Base-by-base conservation (phyloP, 2,113 vertebrate species). In the Aspiorhynchus laticeps region DNA sequence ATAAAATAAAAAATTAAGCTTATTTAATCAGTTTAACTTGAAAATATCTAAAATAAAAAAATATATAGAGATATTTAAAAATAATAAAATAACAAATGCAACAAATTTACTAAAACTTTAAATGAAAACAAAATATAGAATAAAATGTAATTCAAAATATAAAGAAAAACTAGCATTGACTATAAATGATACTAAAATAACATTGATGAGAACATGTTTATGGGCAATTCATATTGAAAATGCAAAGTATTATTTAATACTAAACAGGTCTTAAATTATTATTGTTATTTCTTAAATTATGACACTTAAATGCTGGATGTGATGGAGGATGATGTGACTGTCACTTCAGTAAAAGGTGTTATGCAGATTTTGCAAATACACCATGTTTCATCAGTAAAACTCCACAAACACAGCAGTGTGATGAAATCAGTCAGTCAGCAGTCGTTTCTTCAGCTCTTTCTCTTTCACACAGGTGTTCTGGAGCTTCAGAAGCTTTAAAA, bases 381-480 rank as follows among this genome's bases (percentile, higher is more conserved):
- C 0, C 11, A 63, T 65, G 59, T 12, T 14, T 46, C 43, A 61
- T 1, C 24, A 12, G 24, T 63, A 28, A 65, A 65, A 65, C 61
- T 59, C 56, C 56, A 59, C 21, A n/a, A 59, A 59, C 2, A 59
- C 56, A 9, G 24, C 21, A 24, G 56, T 59, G 63, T 28, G 11
- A 31, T 28, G 63, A 67, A 31, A 67, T 67, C 63, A 65, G 12
- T 67, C 26, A 67, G 26, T 10, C 24, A 1, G n/a, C 63, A 2
- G 26, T 31, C 3, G 0, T 67, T 26, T 28, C 31, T 71, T 71
- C 67, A 36, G 67, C 31, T 33, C 67, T 2, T 65, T 12, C 59
- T 65, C 61, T 65, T 65, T 65, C 61, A 65, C 36, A 36, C 67
- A 86, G 88, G 26, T 33, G 71, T 88, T 31, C 38, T 85, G 56